Evolutionary conservation across 2,888 invertebrate species (phyloP), one percentile per base, ranked within the genome.

Genomic region (Choristoneura rosaceana): DNA sequence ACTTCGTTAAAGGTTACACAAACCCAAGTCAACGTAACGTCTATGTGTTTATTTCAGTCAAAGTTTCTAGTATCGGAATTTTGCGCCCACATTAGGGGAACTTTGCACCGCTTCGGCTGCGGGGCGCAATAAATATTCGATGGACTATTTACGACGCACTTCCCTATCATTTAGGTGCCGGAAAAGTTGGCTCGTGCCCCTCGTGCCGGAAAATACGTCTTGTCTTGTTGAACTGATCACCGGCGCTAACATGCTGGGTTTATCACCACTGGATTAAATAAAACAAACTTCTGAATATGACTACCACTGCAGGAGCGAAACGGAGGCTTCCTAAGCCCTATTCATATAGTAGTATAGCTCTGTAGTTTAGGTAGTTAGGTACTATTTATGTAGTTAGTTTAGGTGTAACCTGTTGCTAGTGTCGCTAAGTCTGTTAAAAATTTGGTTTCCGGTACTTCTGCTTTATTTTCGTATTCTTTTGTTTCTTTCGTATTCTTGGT

Each of bases 1-100:
- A 17, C 43, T 66, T 61, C 66, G 66, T 55, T 61, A 71, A 71
- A 71, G 61, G 70, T 64, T 64, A 59, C 59, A 50, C 59, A 64
- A 70, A 70, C 70, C 41, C 10, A 59, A 64, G 70, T 70, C 58
- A 59, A n/a, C 17, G 58, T 9, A 5, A 34, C 63, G 38, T 34
- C 47, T 58, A 59, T 41, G 59, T 41, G 47, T 64, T 64, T 70
- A 64, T 64, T 59, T 70, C 64, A 59, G 34, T 59, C 64, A 38
- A 64, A 70, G 47, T 64, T 70, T 38, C 0, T 17, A 25, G 25
- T 70, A 64, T 70, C 15, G 64, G 64, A 70, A 59, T 59, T 55
- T 47, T 38, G 45, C 59, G 58, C 38, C 43, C 38, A 52, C 52
- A 59, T 58, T 52, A 45, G 3, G 33, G 14, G 12, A 70, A 64